Percentiles rank a stretch among this genome's conserved stretches.
These are phyloP conservation scores for Cantharis flavilabris DNA, from an alignment of 2,888 invertebrate genomes.

Conservation along the genomic window DNA sequence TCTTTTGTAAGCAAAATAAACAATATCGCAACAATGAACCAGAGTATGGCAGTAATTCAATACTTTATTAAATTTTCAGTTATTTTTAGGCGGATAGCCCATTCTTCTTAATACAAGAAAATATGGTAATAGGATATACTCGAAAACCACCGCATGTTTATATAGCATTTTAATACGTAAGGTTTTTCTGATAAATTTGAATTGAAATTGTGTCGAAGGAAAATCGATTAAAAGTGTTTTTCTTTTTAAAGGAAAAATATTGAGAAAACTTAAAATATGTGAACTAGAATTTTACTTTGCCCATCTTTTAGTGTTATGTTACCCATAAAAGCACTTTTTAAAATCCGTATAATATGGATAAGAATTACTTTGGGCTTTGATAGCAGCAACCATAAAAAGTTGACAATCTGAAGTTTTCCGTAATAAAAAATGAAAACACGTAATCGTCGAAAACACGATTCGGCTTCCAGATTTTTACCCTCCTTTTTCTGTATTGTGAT, in stretches of 20 bases:
- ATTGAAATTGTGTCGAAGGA: neutral
- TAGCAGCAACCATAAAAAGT: neutral
- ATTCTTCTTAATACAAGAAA: neutral
- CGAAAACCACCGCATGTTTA: neutral
- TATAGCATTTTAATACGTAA: neutral
- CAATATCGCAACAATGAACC: neutral
- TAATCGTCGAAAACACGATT: neutral
- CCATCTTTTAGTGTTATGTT: neutral
- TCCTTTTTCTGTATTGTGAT: too few species aligned
- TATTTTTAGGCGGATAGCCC: neutral
- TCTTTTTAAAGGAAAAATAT: neutral
- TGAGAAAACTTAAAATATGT: neutral
- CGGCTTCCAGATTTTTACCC: neutral
- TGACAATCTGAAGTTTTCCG: neutral
- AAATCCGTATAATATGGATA: neutral
- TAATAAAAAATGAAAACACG: neutral
- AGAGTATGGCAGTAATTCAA: neutral
- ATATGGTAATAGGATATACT: constrained; percentile 9
- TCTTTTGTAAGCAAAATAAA: neutral
- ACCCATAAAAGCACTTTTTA: neutral
- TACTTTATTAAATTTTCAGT: neutral
- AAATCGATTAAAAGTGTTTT: neutral
- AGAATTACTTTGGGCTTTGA: neutral
- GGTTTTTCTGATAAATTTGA: neutral
- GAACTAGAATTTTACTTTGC: neutral